Conservation (phyloP, 2,797 vertebrate genomes). For the Poecilia wingei region DNA sequence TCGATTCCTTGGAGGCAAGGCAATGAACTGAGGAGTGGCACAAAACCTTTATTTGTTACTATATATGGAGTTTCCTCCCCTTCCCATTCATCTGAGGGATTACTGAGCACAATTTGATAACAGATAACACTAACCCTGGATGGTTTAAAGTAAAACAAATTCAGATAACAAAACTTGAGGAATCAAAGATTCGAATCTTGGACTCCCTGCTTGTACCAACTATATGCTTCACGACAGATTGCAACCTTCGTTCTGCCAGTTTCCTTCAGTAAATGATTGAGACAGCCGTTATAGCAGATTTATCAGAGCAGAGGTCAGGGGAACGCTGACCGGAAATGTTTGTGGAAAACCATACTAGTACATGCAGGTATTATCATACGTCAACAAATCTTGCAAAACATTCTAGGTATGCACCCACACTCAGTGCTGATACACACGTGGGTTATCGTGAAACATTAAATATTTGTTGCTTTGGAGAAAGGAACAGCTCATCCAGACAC, state of each 20-base stretch:
- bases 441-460: not conserved
- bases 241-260: not conserved
- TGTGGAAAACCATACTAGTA: not conserved
- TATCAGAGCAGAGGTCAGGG: not conserved
- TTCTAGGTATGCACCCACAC: not conserved
- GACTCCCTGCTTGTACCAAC: not conserved
- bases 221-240: no score
- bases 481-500: not conserved
- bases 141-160: not conserved
- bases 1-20: not conserved
- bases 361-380: not conserved
- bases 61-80: not conserved
- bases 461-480: not conserved
- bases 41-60: not conserved
- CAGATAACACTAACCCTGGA: not conserved
- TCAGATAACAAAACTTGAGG: not conserved
- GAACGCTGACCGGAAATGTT: not conserved
- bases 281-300: not conserved
- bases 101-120: not conserved
- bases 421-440: not conserved
- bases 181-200: not conserved
- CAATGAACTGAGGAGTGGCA: not conserved
- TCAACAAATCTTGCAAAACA: not conserved
- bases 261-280: not conserved
- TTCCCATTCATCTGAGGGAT: not conserved